These are phyloP conservation scores for Lepidothrix coronata DNA, from an alignment of 2,113 vertebrate genomes.

Conservation along the genomic window DNA sequence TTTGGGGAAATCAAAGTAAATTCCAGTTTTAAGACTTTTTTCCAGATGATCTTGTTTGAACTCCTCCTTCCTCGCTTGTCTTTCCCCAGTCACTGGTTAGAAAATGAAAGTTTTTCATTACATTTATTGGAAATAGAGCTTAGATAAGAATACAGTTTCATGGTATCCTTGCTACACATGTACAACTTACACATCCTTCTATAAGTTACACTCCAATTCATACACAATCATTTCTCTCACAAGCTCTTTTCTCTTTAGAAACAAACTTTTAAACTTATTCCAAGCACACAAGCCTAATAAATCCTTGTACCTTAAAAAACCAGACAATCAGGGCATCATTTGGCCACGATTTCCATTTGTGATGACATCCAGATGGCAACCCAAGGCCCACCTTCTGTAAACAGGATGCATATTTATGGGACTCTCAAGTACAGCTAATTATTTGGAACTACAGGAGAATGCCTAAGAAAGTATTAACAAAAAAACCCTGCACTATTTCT, in stretches of 20 bases:
- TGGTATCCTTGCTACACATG: accelerated
- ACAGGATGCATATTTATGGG: not conserved
- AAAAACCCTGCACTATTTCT: not conserved
- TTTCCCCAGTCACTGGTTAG: not conserved
- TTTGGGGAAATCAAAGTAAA: not conserved
- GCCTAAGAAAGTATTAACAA: not conserved
- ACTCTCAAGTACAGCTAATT: not conserved
- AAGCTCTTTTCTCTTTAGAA: not conserved
- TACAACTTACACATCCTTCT: not conserved
- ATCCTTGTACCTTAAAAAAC: not conserved
- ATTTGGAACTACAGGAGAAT: not conserved
- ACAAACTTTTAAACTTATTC: not conserved
- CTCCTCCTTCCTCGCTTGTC: not conserved
- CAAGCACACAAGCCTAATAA: not conserved
- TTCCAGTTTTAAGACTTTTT: not conserved
- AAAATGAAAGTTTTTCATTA: not conserved
- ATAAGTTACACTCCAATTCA: not conserved
- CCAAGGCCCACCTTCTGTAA: not conserved
- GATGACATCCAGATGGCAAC: not conserved
- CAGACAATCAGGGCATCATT: not conserved
- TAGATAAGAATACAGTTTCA: not conserved
- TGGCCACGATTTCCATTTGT: not conserved
- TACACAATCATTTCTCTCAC: not conserved
- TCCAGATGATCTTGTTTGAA: not conserved
- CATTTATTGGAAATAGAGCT: not conserved